Base-by-base conservation (phyloP, 2,888 invertebrate species). In the Plagodis pulveraria region DNA sequence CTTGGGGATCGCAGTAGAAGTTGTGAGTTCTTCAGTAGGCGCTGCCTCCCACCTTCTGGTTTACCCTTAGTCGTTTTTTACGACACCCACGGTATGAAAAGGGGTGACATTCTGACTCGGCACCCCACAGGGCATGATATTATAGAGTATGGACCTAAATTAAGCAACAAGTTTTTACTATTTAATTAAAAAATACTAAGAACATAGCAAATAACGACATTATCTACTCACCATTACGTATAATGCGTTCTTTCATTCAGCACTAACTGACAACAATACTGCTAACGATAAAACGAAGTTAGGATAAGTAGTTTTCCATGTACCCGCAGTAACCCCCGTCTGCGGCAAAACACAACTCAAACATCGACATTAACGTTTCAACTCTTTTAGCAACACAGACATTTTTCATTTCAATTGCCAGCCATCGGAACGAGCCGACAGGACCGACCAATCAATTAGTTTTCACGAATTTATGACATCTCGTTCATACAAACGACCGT, bases 261-360 rank as follows among this genome's bases (percentile, higher is more conserved):
- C 71, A 80, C 73, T 79, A 75, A 81, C 80, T 82, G 81, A 82
- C 81, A 85, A 87, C 85, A 88, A 84, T 86, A 81, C 80, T 58
- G 70, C 77, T 83, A 85, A 89, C 87, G 86, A 89, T 87, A 86
- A 88, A 90, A 86, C 83, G 77, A 82, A 87, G 87, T 89, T 75
- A 80, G 78, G 81, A 79, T 91, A 91, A 92, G 91, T 91, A 91
- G 86, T 86, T 91, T 91, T 88, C 83, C 91, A 84, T 91, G 91
- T 91, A 80, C 68, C 50, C 33, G 71, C 65, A 67, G 76, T 70
- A 66, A 71, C 66, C 83, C 81, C 75, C 80, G 83, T 77, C 80
- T 82, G 80, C 64, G 77, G 70, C 69, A 65, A 55, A 65, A 73
- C 70, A 70, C 73, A 77, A 69, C 67, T 72, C 60, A 67, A 79